Evolutionary conservation across 2,888 invertebrate species (phyloP).

Genomic region (Drosophila mimetica): DNA sequence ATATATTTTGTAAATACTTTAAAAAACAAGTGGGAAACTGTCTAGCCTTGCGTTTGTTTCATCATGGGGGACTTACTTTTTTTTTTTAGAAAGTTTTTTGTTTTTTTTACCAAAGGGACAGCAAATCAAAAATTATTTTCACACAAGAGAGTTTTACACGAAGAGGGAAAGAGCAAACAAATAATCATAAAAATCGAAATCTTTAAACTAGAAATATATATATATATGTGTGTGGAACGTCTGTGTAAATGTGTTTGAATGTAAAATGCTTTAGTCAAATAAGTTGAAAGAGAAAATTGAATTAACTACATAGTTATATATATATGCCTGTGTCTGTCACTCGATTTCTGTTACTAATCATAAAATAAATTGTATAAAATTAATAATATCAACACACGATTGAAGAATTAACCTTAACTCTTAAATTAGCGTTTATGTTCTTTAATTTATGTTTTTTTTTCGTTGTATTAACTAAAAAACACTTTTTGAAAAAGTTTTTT

Average conservation of each 20-base stretch:
- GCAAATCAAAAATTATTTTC: slow-evolving; percentile 54
- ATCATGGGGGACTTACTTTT: slow-evolving; percentile 10
- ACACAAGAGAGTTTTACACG: slow-evolving; percentile 43
- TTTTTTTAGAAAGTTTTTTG: slow-evolving; percentile 29
- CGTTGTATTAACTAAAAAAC: slow-evolving; percentile 23
- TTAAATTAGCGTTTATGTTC: slow-evolving; percentile 55
- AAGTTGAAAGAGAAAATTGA: slow-evolving; percentile 29
- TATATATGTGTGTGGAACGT: slow-evolving; percentile 50
- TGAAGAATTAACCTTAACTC: slow-evolving; percentile 35
- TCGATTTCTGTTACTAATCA: slow-evolving; percentile 38
- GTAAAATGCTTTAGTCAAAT: slow-evolving; percentile 46
- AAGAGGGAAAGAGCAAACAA: slow-evolving; percentile 31
- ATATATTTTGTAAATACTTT: slow-evolving; percentile 52
- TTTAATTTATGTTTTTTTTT: slow-evolving; percentile 44
- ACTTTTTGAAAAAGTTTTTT: slow-evolving; percentile 17
- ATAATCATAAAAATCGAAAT: slow-evolving; percentile 43
- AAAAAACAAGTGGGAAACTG: slow-evolving; percentile 13
- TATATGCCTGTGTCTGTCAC: slow-evolving; percentile 19
- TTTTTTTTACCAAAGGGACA: slow-evolving; percentile 46
- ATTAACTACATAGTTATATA: slow-evolving; percentile 9
- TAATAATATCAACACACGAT: slow-evolving; percentile 33
- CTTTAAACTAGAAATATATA: slow-evolving; percentile 20
- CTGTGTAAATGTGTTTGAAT: slow-evolving; percentile 71
- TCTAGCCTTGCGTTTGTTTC: not conserved
- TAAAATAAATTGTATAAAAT: slow-evolving; percentile 47